Percentiles rank a stretch among this genome's conserved stretches.
Conservation (phyloP, 1,140 invertebrate species). For the Hycleus cichorii region DNA sequence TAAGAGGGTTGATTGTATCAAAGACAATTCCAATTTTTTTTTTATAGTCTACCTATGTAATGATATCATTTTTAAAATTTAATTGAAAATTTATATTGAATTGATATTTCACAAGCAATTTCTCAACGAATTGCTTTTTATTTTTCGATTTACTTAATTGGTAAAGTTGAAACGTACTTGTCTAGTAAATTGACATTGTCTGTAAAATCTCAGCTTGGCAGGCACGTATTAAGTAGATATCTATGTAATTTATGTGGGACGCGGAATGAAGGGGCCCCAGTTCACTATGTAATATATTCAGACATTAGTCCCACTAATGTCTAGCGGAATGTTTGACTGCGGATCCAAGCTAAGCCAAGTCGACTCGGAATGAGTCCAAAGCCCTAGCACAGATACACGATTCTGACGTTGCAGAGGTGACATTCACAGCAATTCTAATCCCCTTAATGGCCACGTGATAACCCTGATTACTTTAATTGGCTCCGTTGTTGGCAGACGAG, state of each 20-base stretch:
- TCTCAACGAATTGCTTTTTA: no score
- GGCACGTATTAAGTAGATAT: constrained; percentile 41
- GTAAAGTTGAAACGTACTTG: no score
- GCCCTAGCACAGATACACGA: constrained; percentile 28
- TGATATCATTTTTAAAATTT: no score
- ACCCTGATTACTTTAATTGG: constrained; percentile 36
- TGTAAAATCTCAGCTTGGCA: constrained; percentile 35
- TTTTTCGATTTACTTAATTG: no score
- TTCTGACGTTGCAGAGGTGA: constrained; percentile 31
- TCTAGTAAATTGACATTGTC: constrained; percentile 31
- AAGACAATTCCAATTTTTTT: no score
- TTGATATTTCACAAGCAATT: no score
- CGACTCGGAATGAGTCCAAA: constrained; percentile 28
- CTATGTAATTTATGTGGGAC: constrained; percentile 39
- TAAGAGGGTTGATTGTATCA: no score
- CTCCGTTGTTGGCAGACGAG: constrained; percentile 12
- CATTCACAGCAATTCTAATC: constrained; percentile 33
- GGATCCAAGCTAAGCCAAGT: constrained; percentile 31
- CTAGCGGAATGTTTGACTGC: constrained; percentile 38
- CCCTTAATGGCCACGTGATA: constrained; percentile 37
- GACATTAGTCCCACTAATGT: constrained; percentile 39
- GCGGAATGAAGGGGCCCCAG: constrained; percentile 28
- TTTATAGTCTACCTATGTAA: no score
- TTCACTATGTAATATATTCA: constrained; percentile 38
- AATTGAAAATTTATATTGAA: no score